These are phyloP conservation scores for Heliocidaris erythrogramma DNA, from an alignment of 35 echinoderm and acorn worm genomes.

Conservation along the genomic window DNA sequence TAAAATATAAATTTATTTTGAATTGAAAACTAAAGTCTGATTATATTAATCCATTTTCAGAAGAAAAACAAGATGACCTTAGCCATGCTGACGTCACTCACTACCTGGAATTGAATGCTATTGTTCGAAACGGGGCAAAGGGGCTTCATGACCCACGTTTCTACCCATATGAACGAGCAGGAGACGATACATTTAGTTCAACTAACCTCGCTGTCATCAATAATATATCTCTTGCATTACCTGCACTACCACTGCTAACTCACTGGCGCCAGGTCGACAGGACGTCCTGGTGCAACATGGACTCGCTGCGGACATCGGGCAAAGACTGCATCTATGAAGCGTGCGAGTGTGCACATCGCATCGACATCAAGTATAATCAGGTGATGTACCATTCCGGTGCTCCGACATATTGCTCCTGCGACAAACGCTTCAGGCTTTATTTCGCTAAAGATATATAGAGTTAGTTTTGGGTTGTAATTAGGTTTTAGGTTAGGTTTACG, in stretches of 20 bases:
- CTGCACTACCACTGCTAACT: neutral
- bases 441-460: no score
- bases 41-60: neutral
- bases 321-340: neutral
- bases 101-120: neutral
- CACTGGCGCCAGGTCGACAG: neutral
- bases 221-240: neutral
- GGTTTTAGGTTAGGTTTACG: no score
- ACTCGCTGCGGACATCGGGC: neutral
- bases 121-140: neutral
- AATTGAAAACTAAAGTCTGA: no score
- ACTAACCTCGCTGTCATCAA: neutral
- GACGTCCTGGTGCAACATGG: neutral
- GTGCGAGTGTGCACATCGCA: slow-evolving; percentile 11
- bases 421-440: no score
- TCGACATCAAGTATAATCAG: slow-evolving; percentile 24
- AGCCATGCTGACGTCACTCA: slow-evolving; percentile 9
- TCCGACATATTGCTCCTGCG: no score
- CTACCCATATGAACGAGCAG: neutral
- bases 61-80: slow-evolving; percentile 34
- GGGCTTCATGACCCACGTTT: neutral
- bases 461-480: no score
- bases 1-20: no score
- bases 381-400: neutral
- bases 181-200: neutral